Evolutionary conservation across 2,888 invertebrate species (phyloP).

Genomic region (Drosophila eohydei): DNA sequence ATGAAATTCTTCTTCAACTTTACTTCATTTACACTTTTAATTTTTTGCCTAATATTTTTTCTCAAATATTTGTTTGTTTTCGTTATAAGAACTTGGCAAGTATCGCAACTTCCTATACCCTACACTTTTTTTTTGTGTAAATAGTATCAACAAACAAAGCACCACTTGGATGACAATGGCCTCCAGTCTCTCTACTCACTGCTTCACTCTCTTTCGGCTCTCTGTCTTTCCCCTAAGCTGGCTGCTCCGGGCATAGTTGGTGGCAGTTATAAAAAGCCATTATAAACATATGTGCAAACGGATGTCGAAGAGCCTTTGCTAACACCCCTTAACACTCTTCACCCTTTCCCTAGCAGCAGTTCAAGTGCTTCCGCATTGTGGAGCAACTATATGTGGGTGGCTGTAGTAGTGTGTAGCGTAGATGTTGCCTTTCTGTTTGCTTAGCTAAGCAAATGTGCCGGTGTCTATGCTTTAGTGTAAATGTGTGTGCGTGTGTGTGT

Average conservation of each 20-base stretch:
- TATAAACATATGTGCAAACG: conserved; percentile 74
- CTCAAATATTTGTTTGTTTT: too few species aligned
- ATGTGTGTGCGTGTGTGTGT: background rate
- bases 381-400: conserved; percentile 19
- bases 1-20: too few species aligned
- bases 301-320: conserved; percentile 4
- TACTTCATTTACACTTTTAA: background rate
- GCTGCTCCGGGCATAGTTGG: conserved; percentile 33
- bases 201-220: too few species aligned
- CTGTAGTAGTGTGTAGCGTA: background rate
- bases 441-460: conserved; percentile 58
- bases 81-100: background rate
- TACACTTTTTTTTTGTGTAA: conserved; percentile 6
- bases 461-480: conserved; percentile 9
- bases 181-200: background rate
- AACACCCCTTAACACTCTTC: background rate
- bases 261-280: conserved; percentile 75
- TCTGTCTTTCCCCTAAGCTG: background rate
- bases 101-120: conserved; percentile 17
- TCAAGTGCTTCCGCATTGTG: conserved; percentile 63
- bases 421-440: conserved; percentile 31
- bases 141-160: conserved; percentile 20
- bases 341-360: conserved; percentile 24
- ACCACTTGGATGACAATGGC: conserved; percentile 34
- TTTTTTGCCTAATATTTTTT: background rate